Evolutionary conservation across 1,140 invertebrate genomes (phyloP), one percentile per base, ranked within the genome.

Genomic region (Cydia strobilella): DNA sequence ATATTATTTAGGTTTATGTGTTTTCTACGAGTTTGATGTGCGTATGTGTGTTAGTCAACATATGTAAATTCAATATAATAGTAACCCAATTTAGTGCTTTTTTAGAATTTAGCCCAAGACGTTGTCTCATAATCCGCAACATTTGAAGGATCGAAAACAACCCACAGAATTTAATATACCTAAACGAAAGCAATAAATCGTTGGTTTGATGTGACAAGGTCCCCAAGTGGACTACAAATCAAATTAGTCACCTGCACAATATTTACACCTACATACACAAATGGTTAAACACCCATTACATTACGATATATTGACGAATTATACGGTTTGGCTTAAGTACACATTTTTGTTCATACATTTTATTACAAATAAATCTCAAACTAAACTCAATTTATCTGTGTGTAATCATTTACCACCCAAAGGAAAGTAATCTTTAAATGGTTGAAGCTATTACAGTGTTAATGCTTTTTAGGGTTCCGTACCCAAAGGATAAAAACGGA

Each of bases 331-430:
- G n/a, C 10, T 59, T 0, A 66, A 35, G 27, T 25, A 31, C 63
- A 31, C 15, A 23, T 25, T 9, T 31, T 66, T 25, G 13, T 35
- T 66, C 63, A 73, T 75, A 75, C 51, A 78, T 76, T 77, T 74
- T 75, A 77, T 74, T 76, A 77, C 62, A 77, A 78, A 86, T 86
- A 85, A 83, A 84, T 82, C 75, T 82, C 71, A 63, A 31, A 79
- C 84, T 80, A 85, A 84, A 77, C 35, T 74, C 25, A 82, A 86
- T 81, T 82, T 84, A 82, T 82, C 75, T 77, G 71, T 65, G 23
- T 13, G 20, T 48, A 48, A 48, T 48, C 13, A 48, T 48, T 15
- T 39, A 48, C 13, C 51, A 6, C 7, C 20, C 2, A 59, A 20
- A 23, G 7, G n/a, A 5, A 18, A 59, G 18, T 23, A 23, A 23